Base-by-base conservation (phyloP, 2,888 invertebrate species). In the Amorpha juglandis region DNA sequence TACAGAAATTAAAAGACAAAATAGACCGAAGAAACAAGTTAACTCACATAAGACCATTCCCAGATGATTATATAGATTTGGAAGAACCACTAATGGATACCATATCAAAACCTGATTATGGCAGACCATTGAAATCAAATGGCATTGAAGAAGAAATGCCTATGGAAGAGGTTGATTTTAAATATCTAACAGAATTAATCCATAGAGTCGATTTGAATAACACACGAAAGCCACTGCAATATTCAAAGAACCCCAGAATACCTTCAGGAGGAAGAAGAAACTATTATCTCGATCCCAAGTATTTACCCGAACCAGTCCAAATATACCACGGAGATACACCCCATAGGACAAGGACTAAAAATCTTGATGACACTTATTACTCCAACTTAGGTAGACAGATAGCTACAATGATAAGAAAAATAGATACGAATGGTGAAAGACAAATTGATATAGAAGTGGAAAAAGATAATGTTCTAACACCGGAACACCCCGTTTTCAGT, bases 351-450 rank as follows among this genome's bases (percentile, higher is more conserved):
- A 75, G 64, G 68, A 71, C 76, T 33, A 71, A 72, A 65, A 67
- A 77, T 6, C 63, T 75, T 6, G 88, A 87, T 62, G 87, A 90
- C 64, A 64, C 70, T 6, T 90, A 87, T 69, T 92, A 90, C 68
- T 79, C 82, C 63, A 87, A 87, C 35, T 77, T 92, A 53, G 92
- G 92, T 8, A 85, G 84, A 72, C 86, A 91, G 83, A 92, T 92
- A 78, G 92, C 92, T 50, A 75, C 85, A 11, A 77, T 92, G 70
- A 88, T 92, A 70, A 82, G 88, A 63, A 84, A 82, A 35, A 76
- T 86, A 63, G 86, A 90, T 67, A 67, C 75, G 8, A 76, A 79
- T 65, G 77, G 79, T 48, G 75, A 81, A 45, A 74, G 73, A n/a
- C 78, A 85, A 75, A 72, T 84, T 11, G 79, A 83, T 68, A 77